These are phyloP conservation scores for Tympanoctomys barrerae DNA, from an alignment of 2,797 vertebrate species.

Conservation along the genomic window DNA sequence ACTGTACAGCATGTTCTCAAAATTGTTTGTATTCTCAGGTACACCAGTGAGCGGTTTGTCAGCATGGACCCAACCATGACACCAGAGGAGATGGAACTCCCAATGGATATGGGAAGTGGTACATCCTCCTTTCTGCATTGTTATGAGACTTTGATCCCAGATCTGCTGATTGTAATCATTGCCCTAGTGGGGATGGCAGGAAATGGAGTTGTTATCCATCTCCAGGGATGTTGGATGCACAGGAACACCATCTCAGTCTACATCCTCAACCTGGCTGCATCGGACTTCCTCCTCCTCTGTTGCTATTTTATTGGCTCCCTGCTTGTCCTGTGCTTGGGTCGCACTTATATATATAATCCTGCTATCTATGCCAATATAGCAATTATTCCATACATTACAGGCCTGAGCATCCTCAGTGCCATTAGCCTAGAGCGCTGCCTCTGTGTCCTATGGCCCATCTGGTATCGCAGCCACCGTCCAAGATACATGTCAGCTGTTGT, in stretches of 20 bases:
- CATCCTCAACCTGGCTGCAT: constrained; percentile 55
- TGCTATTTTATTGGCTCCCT: neutral
- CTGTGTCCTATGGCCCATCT: neutral
- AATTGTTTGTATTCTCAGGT: neutral
- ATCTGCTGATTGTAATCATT: neutral
- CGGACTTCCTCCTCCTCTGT: constrained; percentile 52
- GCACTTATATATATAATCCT: accelerated
- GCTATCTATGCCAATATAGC: neutral
- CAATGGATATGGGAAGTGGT: neutral
- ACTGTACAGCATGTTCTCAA: neutral
- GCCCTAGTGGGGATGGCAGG: neutral
- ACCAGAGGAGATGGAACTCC: neutral
- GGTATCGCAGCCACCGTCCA: neutral
- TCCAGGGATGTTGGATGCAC: constrained; percentile 11
- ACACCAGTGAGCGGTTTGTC: neutral
- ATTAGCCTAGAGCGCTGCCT: constrained; percentile 58
- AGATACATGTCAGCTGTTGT: neutral
- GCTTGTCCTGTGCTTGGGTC: accelerated
- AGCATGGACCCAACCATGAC: neutral
- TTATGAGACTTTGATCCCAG: accelerated
- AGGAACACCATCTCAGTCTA: constrained; percentile 53
- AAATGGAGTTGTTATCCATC: neutral
- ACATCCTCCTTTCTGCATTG: accelerated
- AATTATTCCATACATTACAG: neutral
- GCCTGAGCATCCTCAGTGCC: constrained; percentile 49